Evolutionary conservation across 2,113 vertebrate genomes (phyloP).

Genomic region (Mesembrinibis cayennensis): DNA sequence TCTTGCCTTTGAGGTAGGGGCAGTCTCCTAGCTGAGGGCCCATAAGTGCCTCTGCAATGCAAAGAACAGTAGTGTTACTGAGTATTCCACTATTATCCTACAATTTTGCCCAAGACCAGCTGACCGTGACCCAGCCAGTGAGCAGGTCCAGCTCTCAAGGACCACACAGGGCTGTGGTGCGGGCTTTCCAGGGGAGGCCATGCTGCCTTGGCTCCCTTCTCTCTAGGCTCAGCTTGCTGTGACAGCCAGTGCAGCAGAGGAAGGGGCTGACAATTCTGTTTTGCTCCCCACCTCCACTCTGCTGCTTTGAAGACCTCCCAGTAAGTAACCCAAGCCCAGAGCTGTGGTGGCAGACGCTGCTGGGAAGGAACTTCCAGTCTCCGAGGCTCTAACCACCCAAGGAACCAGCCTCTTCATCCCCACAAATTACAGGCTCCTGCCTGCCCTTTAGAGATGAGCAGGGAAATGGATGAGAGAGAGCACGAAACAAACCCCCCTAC

Average conservation of each 20-base stretch:
- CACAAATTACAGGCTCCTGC: conserved; percentile 72
- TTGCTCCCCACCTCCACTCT: not conserved
- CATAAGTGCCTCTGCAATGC: not conserved
- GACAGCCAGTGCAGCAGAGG: not conserved
- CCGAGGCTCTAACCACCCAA: conserved; percentile 25
- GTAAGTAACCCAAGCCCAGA: conserved; percentile 43
- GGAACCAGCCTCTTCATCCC: conserved; percentile 30
- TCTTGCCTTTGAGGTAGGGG: not conserved
- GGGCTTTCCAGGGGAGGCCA: not conserved
- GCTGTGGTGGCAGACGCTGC: conserved; percentile 42
- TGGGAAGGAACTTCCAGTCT: conserved; percentile 58
- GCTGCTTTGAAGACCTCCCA: conserved; percentile 51
- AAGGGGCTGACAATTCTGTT: not conserved
- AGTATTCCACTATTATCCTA: not conserved
- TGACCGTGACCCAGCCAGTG: not conserved
- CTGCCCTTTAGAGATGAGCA: conserved; percentile 46
- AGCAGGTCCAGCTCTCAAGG: not conserved
- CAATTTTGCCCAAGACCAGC: not conserved
- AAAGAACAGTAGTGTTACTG: not conserved
- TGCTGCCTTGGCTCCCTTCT: not conserved
- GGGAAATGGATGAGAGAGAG: conserved; percentile 20
- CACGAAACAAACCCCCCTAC: not conserved
- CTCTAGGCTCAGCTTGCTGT: not conserved
- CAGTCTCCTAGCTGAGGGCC: not conserved
- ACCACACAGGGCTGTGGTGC: not conserved